These are phyloP conservation scores for Ennomos quercinarius DNA, from an alignment of 2,888 invertebrate genomes.

Conservation along the genomic window DNA sequence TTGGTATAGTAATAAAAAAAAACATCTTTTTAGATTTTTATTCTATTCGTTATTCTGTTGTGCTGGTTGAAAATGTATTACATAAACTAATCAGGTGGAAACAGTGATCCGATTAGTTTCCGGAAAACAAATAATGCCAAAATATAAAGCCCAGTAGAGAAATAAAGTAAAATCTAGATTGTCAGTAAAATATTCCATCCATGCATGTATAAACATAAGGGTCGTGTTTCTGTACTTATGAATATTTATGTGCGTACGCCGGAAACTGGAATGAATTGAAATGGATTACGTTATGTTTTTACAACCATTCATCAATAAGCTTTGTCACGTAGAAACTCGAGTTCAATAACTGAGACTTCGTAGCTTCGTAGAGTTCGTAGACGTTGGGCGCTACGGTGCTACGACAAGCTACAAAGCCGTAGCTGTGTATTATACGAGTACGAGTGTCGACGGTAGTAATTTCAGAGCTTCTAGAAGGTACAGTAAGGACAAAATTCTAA, in stretches of 20 bases:
- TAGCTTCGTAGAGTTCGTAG: conserved; percentile 14
- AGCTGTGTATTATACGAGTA: background rate
- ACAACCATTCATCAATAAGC: conserved; percentile 22
- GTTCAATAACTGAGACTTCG: conserved; percentile 1
- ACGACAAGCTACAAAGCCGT: conserved; percentile 3
- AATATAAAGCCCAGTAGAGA: conserved; percentile 11
- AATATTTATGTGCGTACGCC: conserved; percentile 21
- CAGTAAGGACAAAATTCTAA: too few relatives aligned
- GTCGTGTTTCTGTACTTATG: conserved; percentile 18
- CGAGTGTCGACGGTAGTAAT: conserved; percentile 1
- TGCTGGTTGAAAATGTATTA: too few relatives aligned
- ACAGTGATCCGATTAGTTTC: too few relatives aligned
- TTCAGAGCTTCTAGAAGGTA: too few relatives aligned
- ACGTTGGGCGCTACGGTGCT: conserved; percentile 3
- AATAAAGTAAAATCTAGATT: conserved; percentile 16
- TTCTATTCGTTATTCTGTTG: too few relatives aligned
- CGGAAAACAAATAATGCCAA: background rate
- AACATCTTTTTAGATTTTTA: too few relatives aligned
- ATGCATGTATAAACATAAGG: conserved; percentile 13
- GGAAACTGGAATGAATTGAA: conserved; percentile 23
- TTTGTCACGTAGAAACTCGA: conserved; percentile 12
- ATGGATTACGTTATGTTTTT: conserved; percentile 27
- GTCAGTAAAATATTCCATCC: conserved; percentile 5
- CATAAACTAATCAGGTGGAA: too few relatives aligned
- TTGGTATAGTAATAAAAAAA: too few relatives aligned